Conservation (phyloP, 2,888 invertebrate genomes). For the Drosophila vallismaia region DNA sequence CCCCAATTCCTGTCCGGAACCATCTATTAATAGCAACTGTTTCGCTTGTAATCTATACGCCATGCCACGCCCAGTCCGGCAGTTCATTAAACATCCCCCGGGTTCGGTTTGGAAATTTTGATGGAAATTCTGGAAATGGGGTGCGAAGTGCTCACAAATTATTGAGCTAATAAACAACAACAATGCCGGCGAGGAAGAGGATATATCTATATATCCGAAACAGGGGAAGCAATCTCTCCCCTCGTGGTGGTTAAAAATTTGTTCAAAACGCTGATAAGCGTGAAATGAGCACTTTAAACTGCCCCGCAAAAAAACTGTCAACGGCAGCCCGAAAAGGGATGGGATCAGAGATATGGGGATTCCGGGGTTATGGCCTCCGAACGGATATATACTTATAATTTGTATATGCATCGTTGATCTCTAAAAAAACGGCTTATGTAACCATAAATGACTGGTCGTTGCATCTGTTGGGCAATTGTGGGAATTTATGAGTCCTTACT, state of each 20-base stretch:
- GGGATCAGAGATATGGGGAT: too few relatives aligned
- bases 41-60: slow-evolving; percentile 71
- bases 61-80: slow-evolving; percentile 67
- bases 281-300: slow-evolving; percentile 67
- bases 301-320: slow-evolving; percentile 64
- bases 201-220: slow-evolving; percentile 23
- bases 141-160: slow-evolving; percentile 71
- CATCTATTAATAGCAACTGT: slow-evolving; percentile 70
- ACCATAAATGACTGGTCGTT: slow-evolving; percentile 64
- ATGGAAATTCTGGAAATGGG: slow-evolving; percentile 35
- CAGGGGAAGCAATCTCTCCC: slow-evolving; percentile 59
- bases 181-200: slow-evolving; percentile 43
- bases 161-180: slow-evolving; percentile 75
- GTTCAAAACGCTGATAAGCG: slow-evolving; percentile 76
- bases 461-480: slow-evolving; percentile 67
- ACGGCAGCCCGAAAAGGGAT: slow-evolving; percentile 54
- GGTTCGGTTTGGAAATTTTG: slow-evolving; percentile 10
- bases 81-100: slow-evolving; percentile 53
- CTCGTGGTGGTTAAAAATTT: slow-evolving; percentile 36
- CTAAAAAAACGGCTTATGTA: slow-evolving; percentile 62
- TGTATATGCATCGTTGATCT: slow-evolving; percentile 75
- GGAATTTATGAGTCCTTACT: not conserved
- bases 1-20: slow-evolving; percentile 25
- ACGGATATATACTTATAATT: slow-evolving; percentile 27
- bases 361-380: slow-evolving; percentile 19